These are phyloP conservation scores for Machimus atricapillus DNA, from an alignment of 2,888 invertebrate genomes.

Conservation along the genomic window DNA sequence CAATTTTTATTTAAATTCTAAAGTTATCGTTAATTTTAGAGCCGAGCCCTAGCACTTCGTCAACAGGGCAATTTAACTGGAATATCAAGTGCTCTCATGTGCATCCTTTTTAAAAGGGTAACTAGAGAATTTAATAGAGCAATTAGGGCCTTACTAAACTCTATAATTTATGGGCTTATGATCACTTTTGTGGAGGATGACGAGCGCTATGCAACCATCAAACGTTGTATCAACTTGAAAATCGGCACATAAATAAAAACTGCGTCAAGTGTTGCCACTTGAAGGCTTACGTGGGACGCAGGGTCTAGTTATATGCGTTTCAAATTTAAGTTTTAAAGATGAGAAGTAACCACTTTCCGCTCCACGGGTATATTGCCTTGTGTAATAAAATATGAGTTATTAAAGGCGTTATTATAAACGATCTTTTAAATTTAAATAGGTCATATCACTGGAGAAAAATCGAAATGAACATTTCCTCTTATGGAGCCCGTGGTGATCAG, in stretches of 20 bases:
- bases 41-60: background rate
- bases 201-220: background rate
- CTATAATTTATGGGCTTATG: background rate
- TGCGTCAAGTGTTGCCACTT: slow-evolving; percentile 1
- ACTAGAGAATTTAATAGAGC: background rate
- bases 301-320: background rate
- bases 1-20: too few relatives aligned
- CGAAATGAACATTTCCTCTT: too few relatives aligned
- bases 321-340: background rate
- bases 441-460: background rate
- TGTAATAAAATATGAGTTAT: background rate
- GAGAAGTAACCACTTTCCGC: background rate
- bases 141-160: background rate
- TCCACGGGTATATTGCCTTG: background rate
- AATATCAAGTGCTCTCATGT: background rate
- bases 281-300: background rate
- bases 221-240: background rate
- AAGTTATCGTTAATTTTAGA: background rate
- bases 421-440: background rate
- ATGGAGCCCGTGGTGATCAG: too few relatives aligned
- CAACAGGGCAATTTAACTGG: background rate
- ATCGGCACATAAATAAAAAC: background rate
- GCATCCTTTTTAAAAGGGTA: background rate
- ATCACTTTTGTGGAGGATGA: background rate
- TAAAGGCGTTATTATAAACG: background rate